Evolutionary conservation across 2,113 vertebrate genomes (phyloP).

Genomic region (Natator depressus): DNA sequence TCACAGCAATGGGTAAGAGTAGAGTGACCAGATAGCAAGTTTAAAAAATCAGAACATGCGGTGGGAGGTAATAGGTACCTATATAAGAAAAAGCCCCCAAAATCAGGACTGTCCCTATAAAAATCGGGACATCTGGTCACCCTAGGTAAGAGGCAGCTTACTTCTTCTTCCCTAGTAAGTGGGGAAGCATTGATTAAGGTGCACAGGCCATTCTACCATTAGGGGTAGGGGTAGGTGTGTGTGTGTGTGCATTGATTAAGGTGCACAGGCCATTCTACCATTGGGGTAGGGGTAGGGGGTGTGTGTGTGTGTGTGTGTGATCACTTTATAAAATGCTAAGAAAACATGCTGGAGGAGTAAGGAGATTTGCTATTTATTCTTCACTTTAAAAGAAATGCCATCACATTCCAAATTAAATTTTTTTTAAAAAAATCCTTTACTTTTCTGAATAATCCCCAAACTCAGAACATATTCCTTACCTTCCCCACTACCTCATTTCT

Average conservation of each 20-base stretch:
- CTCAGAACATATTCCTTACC: neutral
- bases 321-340: conserved; percentile 6
- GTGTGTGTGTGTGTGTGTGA: no score
- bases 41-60: no score
- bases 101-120: no score
- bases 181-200: neutral
- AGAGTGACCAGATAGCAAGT: no score
- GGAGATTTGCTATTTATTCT: neutral
- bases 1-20: neutral
- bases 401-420: neutral
- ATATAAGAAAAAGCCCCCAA: no score
- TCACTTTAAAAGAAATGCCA: conserved; percentile 10
- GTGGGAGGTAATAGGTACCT: no score
- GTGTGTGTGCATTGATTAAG: neutral
- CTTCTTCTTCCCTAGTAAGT: neutral
- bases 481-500: conserved; percentile 41
- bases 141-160: neutral
- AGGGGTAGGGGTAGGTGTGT: neutral
- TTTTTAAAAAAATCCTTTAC: neutral
- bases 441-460: conserved; percentile 9
- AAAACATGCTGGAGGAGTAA: neutral
- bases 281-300: neutral
- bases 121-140: no score
- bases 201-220: neutral
- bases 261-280: neutral